Base-by-base conservation (phyloP, 2,797 vertebrate species). In the Salmo trutta region DNA sequence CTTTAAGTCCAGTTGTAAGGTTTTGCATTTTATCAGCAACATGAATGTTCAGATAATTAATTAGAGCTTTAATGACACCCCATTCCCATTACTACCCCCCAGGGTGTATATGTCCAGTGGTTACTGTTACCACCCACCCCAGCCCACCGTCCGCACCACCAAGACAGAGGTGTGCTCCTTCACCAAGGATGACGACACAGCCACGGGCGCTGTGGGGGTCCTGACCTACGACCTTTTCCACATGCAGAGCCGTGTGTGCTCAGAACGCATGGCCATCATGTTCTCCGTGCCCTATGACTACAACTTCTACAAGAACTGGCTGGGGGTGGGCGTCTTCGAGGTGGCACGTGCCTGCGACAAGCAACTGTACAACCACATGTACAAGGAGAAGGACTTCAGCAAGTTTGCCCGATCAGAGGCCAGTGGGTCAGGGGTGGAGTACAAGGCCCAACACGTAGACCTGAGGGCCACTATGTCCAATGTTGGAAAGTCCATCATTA, bases 91-190 rank as follows among this genome's bases (percentile, higher is more conserved):
- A 53, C 16, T 72, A 17, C 64, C 77, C 1, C 74, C 1, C 12
- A 94, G 93, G 85, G 91, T 93, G 0, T 90, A 79, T 87, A 91
- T 93, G 91, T 1, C 29, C 1, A 93, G 91, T 36, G 93, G 94
- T 67, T 92, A 87, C 89, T 75, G 74, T 5, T 80, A 83, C 0
- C 92, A 93, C 85, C 93, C 93, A 0, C 93, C 93, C 3, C 92
- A 93, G 85, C 92, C 93, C 1, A 91, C 91, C 0, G 0, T 94
- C 19, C 90, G 87, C 5, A 21, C 74, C 68, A 2, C 17, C 64
- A 80, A 17, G 62, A 84, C 76, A 0, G 82, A 86, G 74, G 79
- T 86, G 36, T 88, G 87, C 78, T 81, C 85, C 69, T 88, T 88
- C 82, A 82, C 77, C 69, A 86, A 86, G 74, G 76, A 82, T 16